A percentile compares a stretch with the other conserved stretches of the same genome.
These are phyloP conservation scores for Lasioglossum oenotherae DNA, from an alignment of 2,888 invertebrate species.

Conservation along the genomic window DNA sequence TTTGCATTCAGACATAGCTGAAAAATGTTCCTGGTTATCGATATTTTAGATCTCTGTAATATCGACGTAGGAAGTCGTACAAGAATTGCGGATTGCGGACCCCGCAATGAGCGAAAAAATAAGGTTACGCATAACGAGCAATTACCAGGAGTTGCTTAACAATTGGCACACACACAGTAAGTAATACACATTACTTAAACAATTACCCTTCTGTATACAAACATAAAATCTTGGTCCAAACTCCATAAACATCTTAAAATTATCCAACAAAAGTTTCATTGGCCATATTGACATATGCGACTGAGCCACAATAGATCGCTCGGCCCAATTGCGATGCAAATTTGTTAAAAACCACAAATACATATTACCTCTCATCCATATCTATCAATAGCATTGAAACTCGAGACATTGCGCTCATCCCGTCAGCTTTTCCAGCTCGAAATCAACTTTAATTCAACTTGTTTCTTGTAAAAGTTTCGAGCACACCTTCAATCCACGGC, in stretches of 20 bases:
- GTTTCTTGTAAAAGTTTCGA: constrained; percentile 5
- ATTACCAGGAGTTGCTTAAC: neutral
- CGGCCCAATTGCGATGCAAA: neutral
- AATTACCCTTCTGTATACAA: neutral
- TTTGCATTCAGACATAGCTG: neutral
- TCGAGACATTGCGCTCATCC: neutral
- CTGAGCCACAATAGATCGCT: neutral
- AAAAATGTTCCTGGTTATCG: neutral
- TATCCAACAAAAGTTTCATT: neutral
- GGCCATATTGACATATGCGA: neutral
- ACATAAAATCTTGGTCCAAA: neutral
- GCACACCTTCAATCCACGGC: constrained; percentile 5
- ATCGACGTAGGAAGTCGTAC: neutral
- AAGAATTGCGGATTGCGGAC: neutral
- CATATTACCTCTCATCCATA: neutral
- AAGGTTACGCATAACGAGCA: neutral
- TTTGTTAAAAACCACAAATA: neutral
- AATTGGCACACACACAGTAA: neutral
- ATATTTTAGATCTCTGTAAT: constrained; percentile 21
- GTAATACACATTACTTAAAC: neutral
- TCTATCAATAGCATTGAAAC: neutral
- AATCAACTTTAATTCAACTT: neutral
- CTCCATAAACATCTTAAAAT: neutral
- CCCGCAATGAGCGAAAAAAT: neutral
- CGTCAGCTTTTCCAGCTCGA: neutral